Conservation (phyloP, 92 coral and sea anemone species). For the Phenganax stokvisi region DNA sequence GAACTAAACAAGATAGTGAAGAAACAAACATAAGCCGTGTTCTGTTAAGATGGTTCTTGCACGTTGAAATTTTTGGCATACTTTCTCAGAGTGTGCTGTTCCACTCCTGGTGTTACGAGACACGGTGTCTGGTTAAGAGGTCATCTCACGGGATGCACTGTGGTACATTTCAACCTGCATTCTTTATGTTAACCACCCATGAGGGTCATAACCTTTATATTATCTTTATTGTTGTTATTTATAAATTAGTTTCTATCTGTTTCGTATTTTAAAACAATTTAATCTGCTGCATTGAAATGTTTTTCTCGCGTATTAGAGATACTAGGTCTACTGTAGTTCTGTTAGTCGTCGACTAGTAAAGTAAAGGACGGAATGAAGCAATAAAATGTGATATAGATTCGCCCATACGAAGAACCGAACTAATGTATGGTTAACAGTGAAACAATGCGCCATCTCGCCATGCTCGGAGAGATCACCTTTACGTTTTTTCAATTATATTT, state of each 20-base stretch:
- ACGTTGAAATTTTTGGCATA: neutral
- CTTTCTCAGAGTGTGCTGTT: neutral
- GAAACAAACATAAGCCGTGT: neutral
- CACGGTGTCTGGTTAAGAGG: conserved; percentile 39
- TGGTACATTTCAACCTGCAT: conserved; percentile 15
- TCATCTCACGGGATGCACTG: neutral
- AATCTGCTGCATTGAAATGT: neutral
- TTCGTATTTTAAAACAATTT: neutral
- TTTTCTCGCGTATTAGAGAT: neutral
- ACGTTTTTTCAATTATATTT: neutral
- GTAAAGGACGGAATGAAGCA: too few species aligned
- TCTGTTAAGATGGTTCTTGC: neutral
- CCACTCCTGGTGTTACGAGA: conserved; percentile 31
- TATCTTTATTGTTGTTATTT: neutral
- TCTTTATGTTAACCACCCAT: conserved; percentile 21
- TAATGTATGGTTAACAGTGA: too few species aligned
- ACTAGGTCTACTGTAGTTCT: too few species aligned
- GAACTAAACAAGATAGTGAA: neutral
- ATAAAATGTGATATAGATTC: too few species aligned
- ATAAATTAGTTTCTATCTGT: neutral
- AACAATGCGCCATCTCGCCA: too few species aligned
- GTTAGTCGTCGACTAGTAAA: too few species aligned
- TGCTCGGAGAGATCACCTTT: neutral
- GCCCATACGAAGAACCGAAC: too few species aligned
- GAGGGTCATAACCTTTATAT: neutral